Base-by-base conservation (phyloP, 2,113 vertebrate species). In the Hemichromis elongatus region DNA sequence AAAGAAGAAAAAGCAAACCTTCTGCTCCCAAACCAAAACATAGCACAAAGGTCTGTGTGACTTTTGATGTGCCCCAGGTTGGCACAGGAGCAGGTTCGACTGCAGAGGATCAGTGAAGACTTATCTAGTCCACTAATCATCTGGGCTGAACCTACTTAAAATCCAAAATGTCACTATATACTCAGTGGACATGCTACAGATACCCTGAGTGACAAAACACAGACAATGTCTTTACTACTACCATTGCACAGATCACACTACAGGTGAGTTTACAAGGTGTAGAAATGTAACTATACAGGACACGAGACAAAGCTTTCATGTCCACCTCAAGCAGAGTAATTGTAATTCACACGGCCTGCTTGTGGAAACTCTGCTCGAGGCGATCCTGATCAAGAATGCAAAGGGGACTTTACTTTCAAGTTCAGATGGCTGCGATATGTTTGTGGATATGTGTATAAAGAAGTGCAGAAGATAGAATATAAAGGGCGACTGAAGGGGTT, bases 81-180 rank as follows among this genome's bases (percentile, higher is more conserved):
- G 82, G 81, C 88, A 81, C 9, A 18, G 79, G 80, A 53, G 77
- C 75, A 81, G 7, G 18, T 52, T 12, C 2, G n/a, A 83, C 26
- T 52, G 24, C 55, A 59, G 66, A 50, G 70, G 80, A 47, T 83
- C 81, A 83, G 26, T 7, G 57, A 78, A 86, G 83, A 80, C 82
- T 90, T 88, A 92, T 85, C 87, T 77, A 78, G 54, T 78, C n/a
- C 89, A 79, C 79, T 87, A 88, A 94, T 94, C 86, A 92, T 87
- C 86, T 79, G 75, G 86, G 82, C 81, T 55, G 79, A 88, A 84
- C 86, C 85, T 91, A 90, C 94, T 95, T 94, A 93, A 89, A 93
- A 87, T 40, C 52, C 57, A 50, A 88, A 94, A 95, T 91, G 86
- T 89, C 92, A 90, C n/a, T 5, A 35, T 28, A 26, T 83, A 87